Base-by-base conservation (phyloP, 92 coral and sea anemone genomes). In the Pocillopora meandrina region DNA sequence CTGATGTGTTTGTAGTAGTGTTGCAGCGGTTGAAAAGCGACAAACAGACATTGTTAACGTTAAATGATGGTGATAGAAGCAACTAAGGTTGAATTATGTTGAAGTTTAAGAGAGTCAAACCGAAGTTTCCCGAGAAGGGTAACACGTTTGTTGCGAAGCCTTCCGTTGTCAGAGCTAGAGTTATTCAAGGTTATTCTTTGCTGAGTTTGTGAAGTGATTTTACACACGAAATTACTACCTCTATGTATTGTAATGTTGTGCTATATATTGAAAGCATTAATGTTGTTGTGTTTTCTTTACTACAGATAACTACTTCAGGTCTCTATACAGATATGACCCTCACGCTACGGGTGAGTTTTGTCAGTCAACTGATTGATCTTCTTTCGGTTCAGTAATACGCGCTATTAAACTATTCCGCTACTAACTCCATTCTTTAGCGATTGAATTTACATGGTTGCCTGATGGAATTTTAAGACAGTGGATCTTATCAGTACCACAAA, bases 291-390 rank as follows among this genome's bases (percentile, higher is more conserved):
- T 75, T 84, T 85, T 84, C 72, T 55, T 58, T 66, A 65, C 69
- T 82, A 87, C 91, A 96, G 99, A 96, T 86, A 96, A 91, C 90
- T 92, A 96, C 91, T 90, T 96, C 87, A 87, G 93, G 79, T 95
- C 98, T 12, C 80, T 96, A 79, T 94, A 95, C 90, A 87, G 98
- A 65, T 94, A 96, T 56, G 98, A 94, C 83, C 97, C 99, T 16
- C 89, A 88, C 19, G 90, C 98, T 23, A 80, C 88, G 83, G 99
- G 99, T 96, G 75, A 56, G 90, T 84, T 68, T 69, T 26, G 31
- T 26, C 31, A 26, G 20, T 33, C 12, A 20, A 42, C n/a, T 78
- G 10, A 68, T 10, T 68, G 17, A 33, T 2, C 72, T 31, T 69
- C 10, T 3, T 2, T 70, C 35, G 74, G 35, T 70, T 20, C 68